Evolutionary conservation across 2,888 invertebrate genomes (phyloP).

Genomic region (Pharmacophagus antenor): DNA sequence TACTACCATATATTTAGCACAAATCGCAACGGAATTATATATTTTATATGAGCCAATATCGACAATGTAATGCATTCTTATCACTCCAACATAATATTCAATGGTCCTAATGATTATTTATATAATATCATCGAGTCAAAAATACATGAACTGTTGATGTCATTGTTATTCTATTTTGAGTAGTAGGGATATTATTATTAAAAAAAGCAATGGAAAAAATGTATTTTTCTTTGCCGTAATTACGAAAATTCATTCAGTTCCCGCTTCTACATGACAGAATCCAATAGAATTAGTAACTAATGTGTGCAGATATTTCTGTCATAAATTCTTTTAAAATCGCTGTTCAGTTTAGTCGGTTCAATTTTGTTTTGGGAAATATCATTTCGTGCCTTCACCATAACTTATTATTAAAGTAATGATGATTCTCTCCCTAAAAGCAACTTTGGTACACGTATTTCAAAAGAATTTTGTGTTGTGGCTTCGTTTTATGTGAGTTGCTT

Average conservation of each 20-base stretch:
- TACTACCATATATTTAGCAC: not conserved
- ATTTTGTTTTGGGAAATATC: too few species aligned
- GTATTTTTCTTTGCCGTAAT: too few species aligned
- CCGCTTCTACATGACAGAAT: too few species aligned
- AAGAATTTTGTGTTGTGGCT: constrained; percentile 42
- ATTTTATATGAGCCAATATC: too few species aligned
- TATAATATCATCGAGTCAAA: not conserved
- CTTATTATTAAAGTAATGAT: not conserved
- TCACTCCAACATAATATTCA: not conserved
- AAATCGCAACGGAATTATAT: not conserved
- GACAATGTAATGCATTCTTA: not conserved
- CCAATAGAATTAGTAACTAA: too few species aligned
- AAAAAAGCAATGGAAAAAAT: too few species aligned
- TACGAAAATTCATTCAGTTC: too few species aligned
- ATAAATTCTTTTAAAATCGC: too few species aligned
- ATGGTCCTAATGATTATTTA: not conserved
- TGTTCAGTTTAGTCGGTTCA: too few species aligned
- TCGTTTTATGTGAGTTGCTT: constrained; percentile 39
- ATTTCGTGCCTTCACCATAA: not conserved
- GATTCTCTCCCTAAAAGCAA: constrained; percentile 1
- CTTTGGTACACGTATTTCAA: constrained; percentile 10
- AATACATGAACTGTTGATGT: not conserved
- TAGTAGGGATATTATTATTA: not conserved
- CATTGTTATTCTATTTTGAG: constrained; percentile 1
- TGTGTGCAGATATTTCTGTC: too few species aligned